These are phyloP conservation scores for Periphyllus acericola DNA, from an alignment of 2,888 invertebrate species.

Conservation along the genomic window DNA sequence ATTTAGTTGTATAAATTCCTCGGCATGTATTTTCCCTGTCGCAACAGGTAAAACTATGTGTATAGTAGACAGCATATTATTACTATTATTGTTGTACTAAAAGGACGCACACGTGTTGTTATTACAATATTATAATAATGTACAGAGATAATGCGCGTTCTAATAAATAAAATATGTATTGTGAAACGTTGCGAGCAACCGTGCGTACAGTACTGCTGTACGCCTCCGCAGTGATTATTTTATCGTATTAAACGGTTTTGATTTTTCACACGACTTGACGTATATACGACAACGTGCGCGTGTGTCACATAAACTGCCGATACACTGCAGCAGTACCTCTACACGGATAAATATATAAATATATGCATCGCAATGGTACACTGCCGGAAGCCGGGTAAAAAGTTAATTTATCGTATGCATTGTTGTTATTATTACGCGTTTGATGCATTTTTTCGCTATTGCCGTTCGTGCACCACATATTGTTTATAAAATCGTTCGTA, in stretches of 20 bases:
- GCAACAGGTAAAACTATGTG: background rate
- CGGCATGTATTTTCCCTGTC: background rate
- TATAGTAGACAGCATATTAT: background rate
- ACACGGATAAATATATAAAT: background rate
- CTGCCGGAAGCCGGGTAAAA: background rate
- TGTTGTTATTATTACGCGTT: background rate
- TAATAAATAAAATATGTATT: too few relatives aligned
- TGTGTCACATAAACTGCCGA: conserved; percentile 32
- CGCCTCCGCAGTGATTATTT: conserved; percentile 16
- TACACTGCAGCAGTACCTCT: background rate
- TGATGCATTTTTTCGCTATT: background rate
- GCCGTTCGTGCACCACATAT: background rate
- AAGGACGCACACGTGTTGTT: background rate
- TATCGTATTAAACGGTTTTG: background rate
- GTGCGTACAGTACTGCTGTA: background rate
- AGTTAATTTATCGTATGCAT: conserved; percentile 23
- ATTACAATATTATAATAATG: background rate
- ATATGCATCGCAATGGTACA: background rate
- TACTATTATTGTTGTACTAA: background rate
- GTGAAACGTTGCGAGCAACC: too few relatives aligned
- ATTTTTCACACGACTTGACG: background rate
- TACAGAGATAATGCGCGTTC: background rate
- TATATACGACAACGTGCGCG: background rate
- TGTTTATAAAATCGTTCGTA: background rate
- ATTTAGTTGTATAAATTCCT: background rate